These are phyloP conservation scores for Onychorhynchus coronatus DNA, from an alignment of 2,113 vertebrate genomes.

Conservation along the genomic window DNA sequence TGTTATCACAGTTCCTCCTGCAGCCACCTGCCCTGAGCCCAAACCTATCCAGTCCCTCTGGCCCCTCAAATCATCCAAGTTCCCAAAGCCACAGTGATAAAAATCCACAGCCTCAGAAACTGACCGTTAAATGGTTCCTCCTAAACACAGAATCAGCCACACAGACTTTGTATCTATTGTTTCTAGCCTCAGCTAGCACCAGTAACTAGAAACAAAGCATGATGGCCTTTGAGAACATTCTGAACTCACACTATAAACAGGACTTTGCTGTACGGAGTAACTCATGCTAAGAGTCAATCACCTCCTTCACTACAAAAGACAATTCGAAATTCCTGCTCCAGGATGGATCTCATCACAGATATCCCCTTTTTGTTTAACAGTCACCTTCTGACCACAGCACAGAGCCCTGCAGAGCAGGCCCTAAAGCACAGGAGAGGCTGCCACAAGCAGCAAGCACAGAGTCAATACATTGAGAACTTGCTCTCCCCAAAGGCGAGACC, in stretches of 20 bases:
- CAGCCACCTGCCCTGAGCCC: neutral
- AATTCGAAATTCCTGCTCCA: neutral
- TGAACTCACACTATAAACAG: neutral
- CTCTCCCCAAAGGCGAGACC: neutral
- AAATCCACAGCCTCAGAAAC: neutral
- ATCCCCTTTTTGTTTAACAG: neutral
- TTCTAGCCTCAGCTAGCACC: neutral
- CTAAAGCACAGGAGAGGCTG: neutral
- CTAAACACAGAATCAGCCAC: neutral
- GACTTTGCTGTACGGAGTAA: neutral
- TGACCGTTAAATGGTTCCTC: neutral
- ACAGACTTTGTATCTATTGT: neutral
- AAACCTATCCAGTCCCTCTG: neutral
- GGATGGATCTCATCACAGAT: neutral
- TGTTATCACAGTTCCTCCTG: neutral
- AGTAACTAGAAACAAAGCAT: neutral
- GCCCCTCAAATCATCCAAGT: neutral
- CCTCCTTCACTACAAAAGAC: neutral
- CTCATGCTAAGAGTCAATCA: neutral
- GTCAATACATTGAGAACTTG: fast-evolving
- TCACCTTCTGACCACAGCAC: neutral
- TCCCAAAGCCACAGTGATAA: neutral
- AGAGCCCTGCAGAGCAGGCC: neutral
- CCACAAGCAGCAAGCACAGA: neutral
- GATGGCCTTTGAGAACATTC: neutral